A percentile compares a stretch with the other conserved stretches of the same genome.
These are phyloP conservation scores for Leptosomus discolor DNA, from an alignment of 2,113 vertebrate genomes.

Conservation along the genomic window DNA sequence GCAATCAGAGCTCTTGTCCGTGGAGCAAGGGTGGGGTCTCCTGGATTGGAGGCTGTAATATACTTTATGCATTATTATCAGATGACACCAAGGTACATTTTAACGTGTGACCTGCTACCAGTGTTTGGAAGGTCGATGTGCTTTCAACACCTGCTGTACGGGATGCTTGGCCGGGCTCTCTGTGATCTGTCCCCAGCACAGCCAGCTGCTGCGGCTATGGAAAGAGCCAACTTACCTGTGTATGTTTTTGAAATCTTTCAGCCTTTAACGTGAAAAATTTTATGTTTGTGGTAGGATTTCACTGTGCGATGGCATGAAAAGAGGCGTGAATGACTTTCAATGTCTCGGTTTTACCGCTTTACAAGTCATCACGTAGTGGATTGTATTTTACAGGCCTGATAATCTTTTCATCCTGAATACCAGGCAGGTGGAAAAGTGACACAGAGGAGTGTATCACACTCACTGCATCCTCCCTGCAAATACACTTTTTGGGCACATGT, in stretches of 20 bases:
- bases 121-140: neutral
- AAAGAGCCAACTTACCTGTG: neutral
- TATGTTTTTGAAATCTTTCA: neutral
- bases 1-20: neutral
- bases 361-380: neutral
- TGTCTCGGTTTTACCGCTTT: neutral
- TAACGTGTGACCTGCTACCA: neutral
- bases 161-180: neutral
- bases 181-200: neutral
- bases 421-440: constrained; percentile 6
- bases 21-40: neutral
- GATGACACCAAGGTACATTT: neutral
- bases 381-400: constrained; percentile 11
- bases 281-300: constrained; percentile 27
- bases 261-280: neutral
- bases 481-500: neutral
- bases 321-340: neutral
- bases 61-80: neutral
- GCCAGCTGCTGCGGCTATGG: rapidly evolving
- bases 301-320: neutral
- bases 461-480: neutral
- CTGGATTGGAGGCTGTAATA: neutral
- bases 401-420: neutral
- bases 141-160: neutral
- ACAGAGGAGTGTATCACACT: neutral